phyloP scores from a whole-genome alignment of 2,113 vertebrate species.

The Hucho hucho region DNA sequence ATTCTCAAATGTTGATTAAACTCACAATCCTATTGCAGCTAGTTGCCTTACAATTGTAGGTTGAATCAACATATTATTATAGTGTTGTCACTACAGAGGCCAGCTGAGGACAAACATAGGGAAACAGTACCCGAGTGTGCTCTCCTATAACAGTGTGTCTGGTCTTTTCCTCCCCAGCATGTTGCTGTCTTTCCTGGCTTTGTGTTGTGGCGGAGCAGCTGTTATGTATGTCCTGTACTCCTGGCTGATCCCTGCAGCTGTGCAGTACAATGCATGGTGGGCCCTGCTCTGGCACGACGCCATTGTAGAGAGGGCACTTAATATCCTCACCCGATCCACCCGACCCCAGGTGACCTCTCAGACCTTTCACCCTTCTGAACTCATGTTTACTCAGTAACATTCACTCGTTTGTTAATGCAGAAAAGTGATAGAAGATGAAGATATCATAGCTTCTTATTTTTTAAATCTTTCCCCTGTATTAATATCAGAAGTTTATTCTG shows the following conservation, averaged over 20 bases:
- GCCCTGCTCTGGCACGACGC: conserved; percentile 44
- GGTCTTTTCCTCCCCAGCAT: conserved; percentile 31
- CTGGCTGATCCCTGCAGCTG: conserved; percentile 42
- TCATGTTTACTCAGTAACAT: no score
- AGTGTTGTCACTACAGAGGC: no score
- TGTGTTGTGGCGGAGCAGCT: conserved; percentile 13
- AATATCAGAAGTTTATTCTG: no score
- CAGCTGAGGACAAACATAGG: neutral
- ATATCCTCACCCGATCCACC: conserved; percentile 39
- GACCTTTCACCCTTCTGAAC: no score
- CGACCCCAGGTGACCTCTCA: conserved; percentile 44
- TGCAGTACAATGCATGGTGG: conserved; percentile 20
- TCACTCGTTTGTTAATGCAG: no score
- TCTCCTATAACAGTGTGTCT: neutral
- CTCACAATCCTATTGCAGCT: no score
- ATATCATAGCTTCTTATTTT: no score
- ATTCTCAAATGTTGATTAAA: no score
- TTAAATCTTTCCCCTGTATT: no score
- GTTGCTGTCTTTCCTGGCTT: conserved; percentile 28
- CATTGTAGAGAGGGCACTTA: conserved; percentile 32
- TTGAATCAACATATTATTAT: no score
- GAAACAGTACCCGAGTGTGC: neutral
- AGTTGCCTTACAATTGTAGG: no score
- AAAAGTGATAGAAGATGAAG: no score
- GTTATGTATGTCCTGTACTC: conserved; percentile 35